Evolutionary conservation across 2,113 vertebrate genomes (phyloP).

Genomic region (Fregetta grallaria): DNA sequence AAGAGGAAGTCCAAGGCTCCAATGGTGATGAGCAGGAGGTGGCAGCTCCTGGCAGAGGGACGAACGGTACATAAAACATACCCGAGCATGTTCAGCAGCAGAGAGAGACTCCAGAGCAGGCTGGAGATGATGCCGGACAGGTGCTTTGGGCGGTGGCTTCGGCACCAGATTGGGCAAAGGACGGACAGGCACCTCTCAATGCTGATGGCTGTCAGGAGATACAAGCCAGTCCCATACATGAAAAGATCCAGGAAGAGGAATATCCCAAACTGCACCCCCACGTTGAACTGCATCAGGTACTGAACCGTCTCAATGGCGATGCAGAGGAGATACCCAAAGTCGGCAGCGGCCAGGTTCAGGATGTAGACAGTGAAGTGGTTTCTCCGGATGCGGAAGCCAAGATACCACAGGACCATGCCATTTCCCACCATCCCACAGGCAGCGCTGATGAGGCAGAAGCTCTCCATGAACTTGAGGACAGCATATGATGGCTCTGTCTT

Average conservation of each 20-base stretch:
- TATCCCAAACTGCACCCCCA: constrained; percentile 44
- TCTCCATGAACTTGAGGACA: constrained; percentile 56
- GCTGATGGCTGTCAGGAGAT: constrained; percentile 44
- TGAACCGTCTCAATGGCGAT: constrained; percentile 58
- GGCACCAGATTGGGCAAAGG: constrained; percentile 51
- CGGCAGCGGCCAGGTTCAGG: constrained; percentile 72
- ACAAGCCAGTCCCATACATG: constrained; percentile 1
- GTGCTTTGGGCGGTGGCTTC: not conserved
- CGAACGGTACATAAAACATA: fast-evolving
- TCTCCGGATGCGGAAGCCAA: constrained; percentile 70
- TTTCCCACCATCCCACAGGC: constrained; percentile 74
- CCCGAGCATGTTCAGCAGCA: not conserved
- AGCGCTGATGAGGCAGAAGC: constrained; percentile 69
- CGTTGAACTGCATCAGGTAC: constrained; percentile 63
- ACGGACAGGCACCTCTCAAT: constrained; percentile 43
- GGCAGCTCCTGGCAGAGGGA: not conserved
- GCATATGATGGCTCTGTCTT: not conserved
- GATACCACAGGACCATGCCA: constrained; percentile 70
- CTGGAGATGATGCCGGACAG: not conserved
- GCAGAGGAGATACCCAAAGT: constrained; percentile 66
- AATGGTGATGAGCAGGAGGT: not conserved
- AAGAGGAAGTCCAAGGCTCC: constrained; percentile 20
- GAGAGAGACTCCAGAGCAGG: constrained; percentile 38
- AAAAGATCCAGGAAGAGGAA: constrained; percentile 59
- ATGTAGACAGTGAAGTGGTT: constrained; percentile 74